These are phyloP conservation scores for Emydura subglobosa DNA, from an alignment of 2,113 vertebrate genomes.

Conservation along the genomic window DNA sequence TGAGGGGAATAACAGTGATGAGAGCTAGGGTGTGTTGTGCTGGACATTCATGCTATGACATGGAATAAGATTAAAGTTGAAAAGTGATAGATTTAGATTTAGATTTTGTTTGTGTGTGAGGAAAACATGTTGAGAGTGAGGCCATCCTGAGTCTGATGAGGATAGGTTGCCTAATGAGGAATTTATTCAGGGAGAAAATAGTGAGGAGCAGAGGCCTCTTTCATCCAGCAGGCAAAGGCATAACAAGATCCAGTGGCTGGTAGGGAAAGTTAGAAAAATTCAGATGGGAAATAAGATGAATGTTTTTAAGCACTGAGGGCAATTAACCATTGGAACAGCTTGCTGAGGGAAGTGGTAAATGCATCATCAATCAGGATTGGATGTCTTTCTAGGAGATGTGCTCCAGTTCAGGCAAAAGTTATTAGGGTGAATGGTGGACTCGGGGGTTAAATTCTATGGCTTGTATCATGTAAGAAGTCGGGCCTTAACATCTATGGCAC, in stretches of 20 bases:
- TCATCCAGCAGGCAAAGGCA: not conserved
- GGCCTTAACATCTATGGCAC: not conserved
- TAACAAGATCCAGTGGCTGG: not conserved
- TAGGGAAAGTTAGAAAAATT: not conserved
- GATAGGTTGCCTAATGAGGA: not conserved
- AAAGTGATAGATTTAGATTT: not conserved
- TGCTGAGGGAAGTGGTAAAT: not conserved
- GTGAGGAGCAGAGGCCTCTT: not conserved
- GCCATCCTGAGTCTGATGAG: not conserved
- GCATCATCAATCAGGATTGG: not conserved
- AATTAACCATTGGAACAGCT: not conserved
- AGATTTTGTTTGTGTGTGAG: not conserved
- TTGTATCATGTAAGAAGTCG: not conserved
- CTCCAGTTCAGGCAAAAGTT: not conserved
- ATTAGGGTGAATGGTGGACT: not conserved
- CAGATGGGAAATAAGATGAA: not conserved
- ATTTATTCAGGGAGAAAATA: not conserved
- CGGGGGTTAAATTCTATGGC: not conserved
- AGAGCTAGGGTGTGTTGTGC: not conserved
- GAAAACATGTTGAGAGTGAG: not conserved
- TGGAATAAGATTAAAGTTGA: not conserved
- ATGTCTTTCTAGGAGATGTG: not conserved
- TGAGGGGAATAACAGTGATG: not conserved
- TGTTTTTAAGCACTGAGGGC: not conserved
- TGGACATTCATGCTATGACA: not conserved